Conservation (phyloP, 2,797 vertebrate genomes). For the Emydoidea blandingii region DNA sequence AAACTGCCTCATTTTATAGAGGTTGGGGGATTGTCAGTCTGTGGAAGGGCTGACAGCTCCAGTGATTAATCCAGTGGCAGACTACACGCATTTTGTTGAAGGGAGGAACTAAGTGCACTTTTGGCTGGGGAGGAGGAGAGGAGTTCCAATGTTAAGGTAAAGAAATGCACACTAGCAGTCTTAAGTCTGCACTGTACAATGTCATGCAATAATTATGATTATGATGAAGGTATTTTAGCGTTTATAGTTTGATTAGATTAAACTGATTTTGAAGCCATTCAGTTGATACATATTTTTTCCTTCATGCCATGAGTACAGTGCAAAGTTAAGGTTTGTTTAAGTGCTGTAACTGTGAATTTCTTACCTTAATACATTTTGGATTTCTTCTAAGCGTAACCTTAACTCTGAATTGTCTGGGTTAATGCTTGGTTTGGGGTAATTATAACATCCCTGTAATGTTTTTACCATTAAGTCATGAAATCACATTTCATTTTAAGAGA, state of each 20-base stretch:
- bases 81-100: background rate
- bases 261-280: background rate
- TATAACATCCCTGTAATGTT: no score
- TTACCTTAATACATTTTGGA: background rate
- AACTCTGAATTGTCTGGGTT: background rate
- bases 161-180: background rate
- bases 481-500: no score
- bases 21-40: background rate
- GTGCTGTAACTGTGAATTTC: background rate
- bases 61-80: background rate
- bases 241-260: background rate
- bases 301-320: background rate
- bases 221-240: background rate
- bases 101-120: background rate
- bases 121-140: no score
- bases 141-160: background rate
- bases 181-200: background rate
- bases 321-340: background rate
- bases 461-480: no score
- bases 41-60: background rate
- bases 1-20: background rate
- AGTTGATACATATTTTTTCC: background rate
- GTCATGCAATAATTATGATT: background rate
- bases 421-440: no score
- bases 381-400: rapidly evolving